phyloP scores from a whole-genome alignment of 2,113 vertebrate genomes.

The Labeo catla region DNA sequence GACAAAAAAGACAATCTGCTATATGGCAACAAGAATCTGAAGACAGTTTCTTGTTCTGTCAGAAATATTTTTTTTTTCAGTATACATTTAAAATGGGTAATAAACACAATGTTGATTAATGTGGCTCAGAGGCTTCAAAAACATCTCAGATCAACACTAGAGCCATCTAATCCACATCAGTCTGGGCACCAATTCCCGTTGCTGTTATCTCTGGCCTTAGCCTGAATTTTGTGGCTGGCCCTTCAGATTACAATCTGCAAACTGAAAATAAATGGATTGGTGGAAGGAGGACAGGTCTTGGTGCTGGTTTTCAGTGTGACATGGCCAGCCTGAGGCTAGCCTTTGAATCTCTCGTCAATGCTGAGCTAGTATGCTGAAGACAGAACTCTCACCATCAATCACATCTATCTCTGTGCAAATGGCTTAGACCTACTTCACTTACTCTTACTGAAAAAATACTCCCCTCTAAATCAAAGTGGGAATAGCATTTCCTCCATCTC shows the following conservation, averaged over 20 bases:
- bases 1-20: not conserved
- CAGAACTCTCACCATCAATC: constrained; percentile 67
- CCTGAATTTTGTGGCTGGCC: constrained; percentile 12
- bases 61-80: not conserved
- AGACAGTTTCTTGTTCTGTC: not conserved
- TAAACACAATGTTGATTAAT: not conserved
- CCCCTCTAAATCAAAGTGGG: constrained; percentile 63
- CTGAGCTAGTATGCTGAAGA: constrained; percentile 65
- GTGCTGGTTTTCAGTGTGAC: constrained; percentile 60
- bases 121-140: not conserved
- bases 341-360: constrained; percentile 72
- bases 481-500: constrained; percentile 45
- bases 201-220: not conserved
- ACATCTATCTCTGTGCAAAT: constrained; percentile 65
- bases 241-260: constrained; percentile 61
- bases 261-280: constrained; percentile 60
- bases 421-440: constrained; percentile 61
- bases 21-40: not conserved
- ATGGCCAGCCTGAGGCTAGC: constrained; percentile 61
- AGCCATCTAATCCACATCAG: constrained; percentile 5
- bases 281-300: constrained; percentile 50
- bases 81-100: not conserved
- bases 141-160: constrained; percentile 7
- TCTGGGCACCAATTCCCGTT: not conserved
- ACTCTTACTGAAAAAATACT: constrained; percentile 67